Percentiles rank a stretch among this genome's conserved stretches.
These are phyloP conservation scores for Helleia helle DNA, from an alignment of 2,888 invertebrate genomes.

Conservation along the genomic window DNA sequence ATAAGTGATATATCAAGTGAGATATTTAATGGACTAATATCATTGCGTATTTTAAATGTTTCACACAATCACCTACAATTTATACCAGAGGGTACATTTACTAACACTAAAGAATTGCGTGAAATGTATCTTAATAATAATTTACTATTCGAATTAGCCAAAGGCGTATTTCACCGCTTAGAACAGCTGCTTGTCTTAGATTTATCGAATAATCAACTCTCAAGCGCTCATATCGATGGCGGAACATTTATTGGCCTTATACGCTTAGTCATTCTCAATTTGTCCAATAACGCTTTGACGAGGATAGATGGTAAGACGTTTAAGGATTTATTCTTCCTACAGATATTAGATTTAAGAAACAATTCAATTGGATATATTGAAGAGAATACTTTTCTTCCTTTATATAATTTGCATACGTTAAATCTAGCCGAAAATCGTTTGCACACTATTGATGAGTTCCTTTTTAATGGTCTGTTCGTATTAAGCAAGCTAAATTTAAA, in stretches of 20 bases:
- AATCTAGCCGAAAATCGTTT: conserved; percentile 92
- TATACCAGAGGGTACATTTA: conserved; percentile 87
- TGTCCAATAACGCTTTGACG: conserved; percentile 89
- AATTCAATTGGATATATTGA: conserved; percentile 91
- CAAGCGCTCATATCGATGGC: conserved; percentile 88
- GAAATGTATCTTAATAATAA: conserved; percentile 92
- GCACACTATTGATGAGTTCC: conserved; percentile 84
- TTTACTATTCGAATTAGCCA: conserved; percentile 86
- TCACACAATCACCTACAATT: conserved; percentile 88
- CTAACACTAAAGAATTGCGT: conserved; percentile 85
- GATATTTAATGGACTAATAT: conserved; percentile 84
- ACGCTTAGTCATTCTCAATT: conserved; percentile 87
- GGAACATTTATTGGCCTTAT: conserved; percentile 90
- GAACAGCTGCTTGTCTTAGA: conserved; percentile 90
- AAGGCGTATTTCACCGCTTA: conserved; percentile 87
- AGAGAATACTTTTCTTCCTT: conserved; percentile 88
- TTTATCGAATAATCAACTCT: conserved; percentile 88
- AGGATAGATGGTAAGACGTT: conserved; percentile 89
- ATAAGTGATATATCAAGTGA: conserved; percentile 85
- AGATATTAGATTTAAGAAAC: conserved; percentile 89
- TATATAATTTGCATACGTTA: conserved; percentile 91
- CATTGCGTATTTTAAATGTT: conserved; percentile 86
- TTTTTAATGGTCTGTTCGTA: conserved; percentile 89
- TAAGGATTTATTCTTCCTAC: conserved; percentile 89
- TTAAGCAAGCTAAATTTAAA: conserved; percentile 88